Evolutionary conservation across 2,797 vertebrate genomes (phyloP).

Genomic region (Todus mexicanus): DNA sequence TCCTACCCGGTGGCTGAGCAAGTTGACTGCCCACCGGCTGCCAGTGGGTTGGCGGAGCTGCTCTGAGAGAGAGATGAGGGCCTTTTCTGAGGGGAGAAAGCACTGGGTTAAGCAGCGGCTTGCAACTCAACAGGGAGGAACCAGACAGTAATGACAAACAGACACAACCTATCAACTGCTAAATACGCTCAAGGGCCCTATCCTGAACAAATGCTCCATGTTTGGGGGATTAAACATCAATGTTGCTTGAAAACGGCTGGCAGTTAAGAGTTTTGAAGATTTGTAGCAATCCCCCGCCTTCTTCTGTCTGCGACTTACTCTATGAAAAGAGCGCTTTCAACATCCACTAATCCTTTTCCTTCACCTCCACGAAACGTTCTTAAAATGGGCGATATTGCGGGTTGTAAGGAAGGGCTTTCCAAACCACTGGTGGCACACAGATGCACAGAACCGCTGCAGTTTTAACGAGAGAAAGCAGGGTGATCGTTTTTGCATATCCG

Average conservation of each 20-base stretch:
- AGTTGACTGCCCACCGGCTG: neutral
- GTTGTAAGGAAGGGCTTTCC: neutral
- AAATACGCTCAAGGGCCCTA: conserved; percentile 37
- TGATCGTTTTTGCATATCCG: neutral
- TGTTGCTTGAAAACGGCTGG: neutral
- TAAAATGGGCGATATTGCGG: conserved; percentile 16
- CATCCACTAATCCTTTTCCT: conserved; percentile 17
- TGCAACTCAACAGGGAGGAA: conserved; percentile 18
- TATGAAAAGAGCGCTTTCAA: conserved; percentile 15
- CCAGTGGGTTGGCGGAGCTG: neutral
- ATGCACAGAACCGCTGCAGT: neutral
- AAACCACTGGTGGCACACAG: neutral
- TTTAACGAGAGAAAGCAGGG: neutral
- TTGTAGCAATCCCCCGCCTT: neutral
- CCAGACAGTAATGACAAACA: conserved; percentile 49
- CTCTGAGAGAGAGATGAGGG: neutral
- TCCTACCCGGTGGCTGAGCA: neutral
- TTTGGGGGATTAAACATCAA: conserved; percentile 7
- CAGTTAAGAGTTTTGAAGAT: conserved; percentile 11
- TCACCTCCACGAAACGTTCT: conserved; percentile 21
- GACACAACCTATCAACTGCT: conserved; percentile 33
- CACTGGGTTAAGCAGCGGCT: neutral
- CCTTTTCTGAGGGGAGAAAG: neutral
- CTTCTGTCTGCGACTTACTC: neutral
- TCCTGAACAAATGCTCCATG: conserved; percentile 20